Percentiles rank a stretch among this genome's conserved stretches.
phyloP scores from a whole-genome alignment of 1,140 invertebrate species.

The Plutomurus gul region DNA sequence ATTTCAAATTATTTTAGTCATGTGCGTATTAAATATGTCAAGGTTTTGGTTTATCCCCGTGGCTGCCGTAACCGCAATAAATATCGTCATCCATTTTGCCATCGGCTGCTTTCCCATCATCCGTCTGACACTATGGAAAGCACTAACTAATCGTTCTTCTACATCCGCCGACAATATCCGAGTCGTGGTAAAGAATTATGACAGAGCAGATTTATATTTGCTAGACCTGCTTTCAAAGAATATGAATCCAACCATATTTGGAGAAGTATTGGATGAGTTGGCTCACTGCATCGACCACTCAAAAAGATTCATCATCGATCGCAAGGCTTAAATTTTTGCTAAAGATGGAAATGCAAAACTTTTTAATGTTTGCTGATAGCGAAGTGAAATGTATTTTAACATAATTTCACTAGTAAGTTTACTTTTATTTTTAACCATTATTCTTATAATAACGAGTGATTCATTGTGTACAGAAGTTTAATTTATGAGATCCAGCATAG shows the following conservation, averaged over 20 bases:
- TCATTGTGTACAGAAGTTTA: no score
- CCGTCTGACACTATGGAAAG: neutral
- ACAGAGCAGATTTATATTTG: slow-evolving; percentile 91
- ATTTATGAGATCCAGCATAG: no score
- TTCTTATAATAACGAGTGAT: no score
- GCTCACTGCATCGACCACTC: neutral
- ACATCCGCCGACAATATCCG: slow-evolving; percentile 63
- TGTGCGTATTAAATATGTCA: slow-evolving; percentile 54
- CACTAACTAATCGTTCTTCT: neutral
- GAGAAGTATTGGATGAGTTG: slow-evolving; percentile 75
- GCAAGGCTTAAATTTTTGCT: no score
- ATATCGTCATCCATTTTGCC: slow-evolving; percentile 65
- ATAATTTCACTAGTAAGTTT: no score
- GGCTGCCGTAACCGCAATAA: slow-evolving; percentile 65
- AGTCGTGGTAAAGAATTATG: slow-evolving; percentile 73
- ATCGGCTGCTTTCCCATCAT: slow-evolving; percentile 54
- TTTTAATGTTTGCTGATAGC: no score
- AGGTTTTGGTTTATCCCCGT: slow-evolving; percentile 81
- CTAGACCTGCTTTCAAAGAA: slow-evolving; percentile 88
- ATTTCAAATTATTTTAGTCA: no score
- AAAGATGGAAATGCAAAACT: no score
- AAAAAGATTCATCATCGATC: no score
- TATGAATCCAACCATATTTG: slow-evolving; percentile 85
- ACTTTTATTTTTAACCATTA: no score
- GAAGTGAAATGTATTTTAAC: no score